Evolutionary conservation across 1,140 invertebrate species (phyloP), one percentile per base, ranked within the genome.

Genomic region (Drosophila elegans): DNA sequence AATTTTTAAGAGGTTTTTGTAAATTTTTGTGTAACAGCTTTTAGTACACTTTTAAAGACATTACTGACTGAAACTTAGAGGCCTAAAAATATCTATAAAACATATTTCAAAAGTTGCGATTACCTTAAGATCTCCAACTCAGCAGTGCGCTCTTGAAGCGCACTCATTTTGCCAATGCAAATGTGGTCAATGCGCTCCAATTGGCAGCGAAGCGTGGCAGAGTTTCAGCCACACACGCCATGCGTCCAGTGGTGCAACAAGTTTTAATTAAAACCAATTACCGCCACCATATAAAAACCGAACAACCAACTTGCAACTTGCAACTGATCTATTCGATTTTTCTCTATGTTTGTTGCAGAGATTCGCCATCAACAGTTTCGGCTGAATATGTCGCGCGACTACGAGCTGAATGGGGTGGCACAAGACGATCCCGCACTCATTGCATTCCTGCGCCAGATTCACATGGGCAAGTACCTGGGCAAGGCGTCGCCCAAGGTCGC

Each of bases 341-440:
- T 27, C 29, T 5, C 41, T 48, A 6, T 46, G n/a, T 21, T 21
- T 21, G 16, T 57, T 73, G 9, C 89, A 95, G 95, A 95, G 13
- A 93, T 95, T 75, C 93, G 94, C 48, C 95, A 95, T 73, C 94
- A 95, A 78, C 95, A 95, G 91, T 95, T 95, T 91, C 93, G 94
- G 34, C 85, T 95, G 44, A 96, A 96, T 91, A 95, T 96, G 94
- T 95, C 95, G 46, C 94, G 94, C 77, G 96, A 96, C 83, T 95
- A 96, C 88, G 95, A 96, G 78, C 93, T 96, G 68, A 93, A 94
- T 13, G 94, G 94, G 71, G 95, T 96, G 12, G 93, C 95, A 2
- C 96, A 96, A 93, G 96, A 96, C 88, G 95, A 96, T 81, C 94
- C 95, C 4, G 93, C 95, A 75, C 93, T 97, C 56, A 94, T 96